phyloP scores from a whole-genome alignment of 2,888 invertebrate species.

The Perithous albicinctus region DNA sequence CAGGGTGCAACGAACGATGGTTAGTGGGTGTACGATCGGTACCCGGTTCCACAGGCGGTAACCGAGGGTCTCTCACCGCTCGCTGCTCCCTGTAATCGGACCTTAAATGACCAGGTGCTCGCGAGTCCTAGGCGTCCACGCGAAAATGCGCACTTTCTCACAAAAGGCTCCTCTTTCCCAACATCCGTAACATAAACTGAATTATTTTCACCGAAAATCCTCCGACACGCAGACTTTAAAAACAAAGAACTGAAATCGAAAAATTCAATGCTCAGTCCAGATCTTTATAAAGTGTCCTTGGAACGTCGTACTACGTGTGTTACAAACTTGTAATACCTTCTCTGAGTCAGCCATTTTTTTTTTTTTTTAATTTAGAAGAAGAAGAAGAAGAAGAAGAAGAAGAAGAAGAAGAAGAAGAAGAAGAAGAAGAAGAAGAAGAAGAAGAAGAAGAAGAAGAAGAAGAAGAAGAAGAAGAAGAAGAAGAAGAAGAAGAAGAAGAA shows the following conservation, averaged over 20 bases:
- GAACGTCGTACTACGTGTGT: neutral
- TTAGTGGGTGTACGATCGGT: neutral
- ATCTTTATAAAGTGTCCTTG: constrained; percentile 14
- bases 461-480: constrained; percentile 8
- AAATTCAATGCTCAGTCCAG: neutral
- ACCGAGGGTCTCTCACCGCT: constrained; percentile 11
- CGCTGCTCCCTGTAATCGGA: constrained; percentile 34
- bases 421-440: too few relatives aligned
- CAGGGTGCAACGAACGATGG: constrained; percentile 49
- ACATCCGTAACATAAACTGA: neutral
- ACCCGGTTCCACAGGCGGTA: constrained; percentile 18
- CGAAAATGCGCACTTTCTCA: constrained; percentile 35
- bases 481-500: neutral
- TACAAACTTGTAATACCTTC: constrained; percentile 19
- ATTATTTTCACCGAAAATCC: neutral
- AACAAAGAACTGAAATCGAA: neutral
- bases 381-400: constrained; percentile 1
- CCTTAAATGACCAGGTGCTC: constrained; percentile 41
- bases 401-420: neutral
- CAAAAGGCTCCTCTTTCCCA: constrained; percentile 19
- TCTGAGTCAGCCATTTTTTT: constrained; percentile 6
- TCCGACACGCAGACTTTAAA: neutral
- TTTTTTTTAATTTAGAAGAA: constrained; percentile 11
- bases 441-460: neutral
- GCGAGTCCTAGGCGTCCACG: constrained; percentile 8